phyloP scores from a whole-genome alignment of 2,113 vertebrate genomes.

The Toxostoma redivivum region DNA sequence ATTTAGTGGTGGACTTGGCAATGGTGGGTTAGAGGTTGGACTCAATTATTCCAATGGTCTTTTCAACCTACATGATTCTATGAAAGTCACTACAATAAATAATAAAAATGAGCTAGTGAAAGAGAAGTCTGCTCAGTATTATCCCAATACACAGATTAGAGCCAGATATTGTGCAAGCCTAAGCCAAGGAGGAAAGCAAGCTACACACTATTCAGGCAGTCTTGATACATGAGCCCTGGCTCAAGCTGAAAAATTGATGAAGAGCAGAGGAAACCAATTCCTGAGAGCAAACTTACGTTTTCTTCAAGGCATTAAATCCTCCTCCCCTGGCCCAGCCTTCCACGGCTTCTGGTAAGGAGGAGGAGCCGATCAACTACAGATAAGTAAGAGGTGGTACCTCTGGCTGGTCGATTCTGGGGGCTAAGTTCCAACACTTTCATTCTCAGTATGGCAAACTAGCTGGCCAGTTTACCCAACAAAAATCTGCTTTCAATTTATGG shows the following conservation, averaged over 20 bases:
- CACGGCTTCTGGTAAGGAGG: not conserved
- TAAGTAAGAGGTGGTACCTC: not conserved
- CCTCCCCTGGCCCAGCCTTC: not conserved
- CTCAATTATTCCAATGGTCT: not conserved
- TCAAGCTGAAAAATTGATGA: not conserved
- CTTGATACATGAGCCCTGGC: rapidly evolving
- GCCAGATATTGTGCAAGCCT: not conserved
- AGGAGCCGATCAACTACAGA: not conserved
- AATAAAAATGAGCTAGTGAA: not conserved
- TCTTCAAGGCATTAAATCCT: not conserved
- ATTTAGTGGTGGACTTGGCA: not conserved
- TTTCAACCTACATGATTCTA: not conserved
- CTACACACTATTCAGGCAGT: not conserved
- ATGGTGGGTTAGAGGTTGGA: not conserved
- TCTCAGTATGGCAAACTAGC: not conserved
- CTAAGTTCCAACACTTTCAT: not conserved
- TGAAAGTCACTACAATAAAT: not conserved
- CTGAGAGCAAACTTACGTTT: not conserved
- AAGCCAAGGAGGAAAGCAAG: not conserved
- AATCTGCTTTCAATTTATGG: constrained; percentile 52
- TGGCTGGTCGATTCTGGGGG: not conserved
- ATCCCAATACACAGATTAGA: not conserved
- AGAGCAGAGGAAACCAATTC: constrained; percentile 4
- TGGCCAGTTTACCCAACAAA: not conserved
- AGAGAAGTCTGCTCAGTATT: not conserved